Base-by-base conservation (phyloP, 2,888 invertebrate species). In the Melikaiella ostensackeni region DNA sequence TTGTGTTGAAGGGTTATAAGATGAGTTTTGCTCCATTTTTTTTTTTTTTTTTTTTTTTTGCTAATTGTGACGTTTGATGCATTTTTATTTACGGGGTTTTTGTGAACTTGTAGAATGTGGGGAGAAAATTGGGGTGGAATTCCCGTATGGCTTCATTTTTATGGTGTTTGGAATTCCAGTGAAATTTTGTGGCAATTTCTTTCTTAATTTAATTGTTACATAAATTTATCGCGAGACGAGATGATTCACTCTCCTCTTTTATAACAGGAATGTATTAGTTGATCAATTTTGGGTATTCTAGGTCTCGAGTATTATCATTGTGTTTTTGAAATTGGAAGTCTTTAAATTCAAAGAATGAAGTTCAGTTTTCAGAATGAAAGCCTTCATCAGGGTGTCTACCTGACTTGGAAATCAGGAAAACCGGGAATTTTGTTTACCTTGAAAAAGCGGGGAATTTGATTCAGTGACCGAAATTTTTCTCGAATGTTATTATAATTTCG, bases 181-280 rank as follows among this genome's bases (percentile, higher is more conserved):
- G 27, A 27, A 27, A 66, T 24, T 27, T 27, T 8, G 42, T 6
- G 42, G 24, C 21, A 21, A 21, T 64, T 66, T 19, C 19, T 42
- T 64, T 66, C 30, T n/a, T 19, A 46, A n/a, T 50, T 19, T 30
- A 33, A 16, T 4, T 46, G 50, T 70, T 50, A 70, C 24, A 50
- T 70, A 70, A 50, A 66, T 42, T 46, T 30, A 50, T 70, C n/a
- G 46, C 46, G n/a, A 42, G 50, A n/a, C n/a, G n/a, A 42, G 50
- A n/a, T 70, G 30, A 70, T 46, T 70, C 46, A 70, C 16, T 27
- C n/a, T 70, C 46, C 30, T 70, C 30, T 70, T 46, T 50, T 57
- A 57, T 13, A 24, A 13, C 11, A 57, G 24, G 24, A 21, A 57
- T 57, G 24, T 24, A 57, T 57, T 57, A 24, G 57, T 57, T 13